Conservation (phyloP, 2,888 invertebrate species). For the Willowsia nigromaculata region DNA sequence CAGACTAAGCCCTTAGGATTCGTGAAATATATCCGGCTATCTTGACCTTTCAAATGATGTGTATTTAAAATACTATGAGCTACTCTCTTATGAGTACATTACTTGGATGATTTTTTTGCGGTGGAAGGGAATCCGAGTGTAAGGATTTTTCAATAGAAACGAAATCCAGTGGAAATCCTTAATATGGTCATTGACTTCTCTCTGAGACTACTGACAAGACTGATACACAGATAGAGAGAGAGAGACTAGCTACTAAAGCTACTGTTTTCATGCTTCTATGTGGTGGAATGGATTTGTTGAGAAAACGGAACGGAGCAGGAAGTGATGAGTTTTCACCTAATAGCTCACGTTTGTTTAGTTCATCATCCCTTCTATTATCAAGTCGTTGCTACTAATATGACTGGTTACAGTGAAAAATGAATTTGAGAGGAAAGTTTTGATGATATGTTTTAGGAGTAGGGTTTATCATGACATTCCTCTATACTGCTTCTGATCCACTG, state of each 20-base stretch:
- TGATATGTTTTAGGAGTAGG: not conserved
- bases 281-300: not conserved
- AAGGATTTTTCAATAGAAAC: not conserved
- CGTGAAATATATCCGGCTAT: not conserved
- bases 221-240: too few species aligned
- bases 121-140: not conserved
- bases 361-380: not conserved
- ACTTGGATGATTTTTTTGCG: not conserved
- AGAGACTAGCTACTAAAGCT: too few species aligned
- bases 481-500: too few species aligned
- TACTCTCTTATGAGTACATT: not conserved
- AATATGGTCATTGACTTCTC: constrained; percentile 4
- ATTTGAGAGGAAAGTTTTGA: too few species aligned
- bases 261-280: too few species aligned
- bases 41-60: not conserved
- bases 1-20: not conserved
- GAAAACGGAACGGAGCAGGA: not conserved
- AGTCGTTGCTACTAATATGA: not conserved
- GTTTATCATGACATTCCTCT: too few species aligned
- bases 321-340: not conserved
- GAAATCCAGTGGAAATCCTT: not conserved
- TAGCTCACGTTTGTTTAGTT: not conserved
- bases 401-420: too few species aligned
- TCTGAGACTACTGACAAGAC: too few species aligned
- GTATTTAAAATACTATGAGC: constrained; percentile 11